These are phyloP conservation scores for Pampus argenteus DNA, from an alignment of 2,797 vertebrate species.

Conservation along the genomic window DNA sequence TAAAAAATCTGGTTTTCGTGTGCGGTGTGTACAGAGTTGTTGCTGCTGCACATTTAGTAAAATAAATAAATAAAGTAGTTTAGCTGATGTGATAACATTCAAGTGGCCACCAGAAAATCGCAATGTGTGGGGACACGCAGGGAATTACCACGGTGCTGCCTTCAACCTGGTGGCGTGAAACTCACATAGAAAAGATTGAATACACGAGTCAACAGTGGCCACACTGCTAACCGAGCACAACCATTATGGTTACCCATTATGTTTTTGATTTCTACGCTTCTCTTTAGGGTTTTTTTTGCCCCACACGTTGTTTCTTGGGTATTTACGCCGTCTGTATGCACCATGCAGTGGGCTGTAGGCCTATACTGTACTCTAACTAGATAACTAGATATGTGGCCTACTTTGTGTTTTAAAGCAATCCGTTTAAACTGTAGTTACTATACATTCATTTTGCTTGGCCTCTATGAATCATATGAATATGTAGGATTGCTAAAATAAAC, in stretches of 20 bases:
- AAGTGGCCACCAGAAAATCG: constrained; percentile 84
- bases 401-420: no score
- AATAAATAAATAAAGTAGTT: not conserved
- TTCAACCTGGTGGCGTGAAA: constrained; percentile 84
- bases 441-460: no score
- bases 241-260: constrained; percentile 65
- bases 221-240: constrained; percentile 53
- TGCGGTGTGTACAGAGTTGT: not conserved
- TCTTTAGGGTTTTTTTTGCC: constrained; percentile 44
- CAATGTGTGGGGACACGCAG: constrained; percentile 80
- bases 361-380: not conserved
- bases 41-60: not conserved
- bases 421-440: no score
- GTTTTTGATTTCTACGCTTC: constrained; percentile 71
- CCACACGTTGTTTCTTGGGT: constrained; percentile 63
- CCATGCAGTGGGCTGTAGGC: no score
- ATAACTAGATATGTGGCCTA: not conserved
- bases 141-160: constrained; percentile 84
- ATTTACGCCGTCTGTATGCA: not conserved
- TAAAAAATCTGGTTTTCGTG: no score
- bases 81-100: not conserved
- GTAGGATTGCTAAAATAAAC: no score
- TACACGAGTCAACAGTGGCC: constrained; percentile 58
- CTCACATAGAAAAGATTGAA: constrained; percentile 77
- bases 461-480: no score